These are phyloP conservation scores for Cichladusa arquata DNA, from an alignment of 2,113 vertebrate species.

Conservation along the genomic window DNA sequence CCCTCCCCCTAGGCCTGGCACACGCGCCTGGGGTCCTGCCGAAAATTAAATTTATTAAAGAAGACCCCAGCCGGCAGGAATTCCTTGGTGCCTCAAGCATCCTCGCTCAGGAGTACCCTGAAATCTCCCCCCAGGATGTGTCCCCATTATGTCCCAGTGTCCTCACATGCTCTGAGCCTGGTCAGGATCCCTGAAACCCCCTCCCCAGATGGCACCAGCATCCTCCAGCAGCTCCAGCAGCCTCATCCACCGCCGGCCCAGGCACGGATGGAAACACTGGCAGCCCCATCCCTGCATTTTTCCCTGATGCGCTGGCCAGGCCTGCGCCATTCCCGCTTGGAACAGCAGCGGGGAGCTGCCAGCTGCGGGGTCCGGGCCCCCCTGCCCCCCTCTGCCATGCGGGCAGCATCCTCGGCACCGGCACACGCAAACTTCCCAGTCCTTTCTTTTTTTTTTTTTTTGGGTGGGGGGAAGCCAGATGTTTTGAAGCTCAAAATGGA, in stretches of 20 bases:
- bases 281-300: neutral
- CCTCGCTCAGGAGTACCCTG: accelerated
- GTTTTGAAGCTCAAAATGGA: neutral
- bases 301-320: neutral
- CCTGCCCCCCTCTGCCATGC: neutral
- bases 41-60: neutral
- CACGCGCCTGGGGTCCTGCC: neutral
- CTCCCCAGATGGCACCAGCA: neutral
- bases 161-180: neutral
- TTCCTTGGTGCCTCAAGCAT: neutral
- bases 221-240: neutral
- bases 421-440: neutral
- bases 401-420: neutral
- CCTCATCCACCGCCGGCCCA: accelerated
- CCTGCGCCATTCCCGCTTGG: neutral
- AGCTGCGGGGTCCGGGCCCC: accelerated
- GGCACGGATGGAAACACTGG: neutral
- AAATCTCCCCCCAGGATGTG: accelerated
- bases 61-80: accelerated
- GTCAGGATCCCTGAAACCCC: neutral
- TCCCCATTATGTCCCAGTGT: neutral
- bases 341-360: neutral
- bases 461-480: accelerated
- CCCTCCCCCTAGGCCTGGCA: neutral
- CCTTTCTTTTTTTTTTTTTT: neutral